Evolutionary conservation across 2,113 vertebrate species (phyloP).

Genomic region (Chionodraco myersi): DNA sequence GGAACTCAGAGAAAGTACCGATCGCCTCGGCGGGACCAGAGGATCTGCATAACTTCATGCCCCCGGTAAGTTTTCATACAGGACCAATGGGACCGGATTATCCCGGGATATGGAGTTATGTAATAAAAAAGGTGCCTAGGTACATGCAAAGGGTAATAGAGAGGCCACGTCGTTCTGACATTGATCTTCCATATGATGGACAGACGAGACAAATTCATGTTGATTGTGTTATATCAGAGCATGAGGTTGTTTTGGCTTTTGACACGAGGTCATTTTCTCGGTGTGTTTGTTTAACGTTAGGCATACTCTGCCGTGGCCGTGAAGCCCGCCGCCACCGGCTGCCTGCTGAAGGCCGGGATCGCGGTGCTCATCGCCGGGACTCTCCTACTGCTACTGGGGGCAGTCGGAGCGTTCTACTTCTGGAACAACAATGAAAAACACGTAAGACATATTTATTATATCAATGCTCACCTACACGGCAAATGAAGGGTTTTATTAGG

Average conservation of each 20-base stretch:
- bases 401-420: slow-evolving; percentile 92
- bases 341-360: slow-evolving; percentile 89
- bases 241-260: not conserved
- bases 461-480: no score
- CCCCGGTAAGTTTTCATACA: slow-evolving; percentile 86
- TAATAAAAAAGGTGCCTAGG: not conserved
- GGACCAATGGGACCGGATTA: no score
- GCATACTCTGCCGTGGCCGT: slow-evolving; percentile 82
- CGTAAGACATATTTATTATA: slow-evolving; percentile 74
- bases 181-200: not conserved
- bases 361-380: slow-evolving; percentile 89
- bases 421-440: slow-evolving; percentile 93
- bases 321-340: slow-evolving; percentile 83
- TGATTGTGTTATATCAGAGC: no score
- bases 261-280: not conserved
- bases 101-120: not conserved
- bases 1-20: slow-evolving; percentile 89
- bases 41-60: slow-evolving; percentile 88
- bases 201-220: not conserved
- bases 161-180: not conserved
- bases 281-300: slow-evolving; percentile 45
- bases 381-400: slow-evolving; percentile 89
- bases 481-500: not conserved
- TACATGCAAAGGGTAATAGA: rapidly evolving
- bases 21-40: slow-evolving; percentile 90